Percentiles rank a stretch among this genome's conserved stretches.
Conservation (phyloP, 1,140 invertebrate genomes). For the Elymnias hypermnestra region DNA sequence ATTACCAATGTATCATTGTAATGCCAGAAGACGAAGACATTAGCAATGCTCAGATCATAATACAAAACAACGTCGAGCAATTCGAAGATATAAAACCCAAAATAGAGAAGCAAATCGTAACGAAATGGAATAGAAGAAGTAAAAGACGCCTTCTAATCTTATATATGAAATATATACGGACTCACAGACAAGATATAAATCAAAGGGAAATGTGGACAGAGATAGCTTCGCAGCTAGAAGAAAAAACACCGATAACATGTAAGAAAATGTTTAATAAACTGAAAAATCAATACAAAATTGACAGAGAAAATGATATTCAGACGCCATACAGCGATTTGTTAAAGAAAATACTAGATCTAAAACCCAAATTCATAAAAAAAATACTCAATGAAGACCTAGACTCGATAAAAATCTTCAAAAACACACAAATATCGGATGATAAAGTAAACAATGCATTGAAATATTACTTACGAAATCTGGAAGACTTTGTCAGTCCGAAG, state of each 20-base stretch:
- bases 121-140: conserved; percentile 47
- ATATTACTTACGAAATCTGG: conserved; percentile 54
- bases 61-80: conserved; percentile 18
- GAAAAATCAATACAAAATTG: conserved; percentile 36
- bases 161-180: conserved; percentile 50
- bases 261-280: conserved; percentile 51
- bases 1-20: conserved; percentile 64
- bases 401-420: conserved; percentile 37
- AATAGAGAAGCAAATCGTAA: conserved; percentile 16
- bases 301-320: conserved; percentile 20
- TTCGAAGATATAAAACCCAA: conserved; percentile 3
- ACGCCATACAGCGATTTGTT: conserved; percentile 38
- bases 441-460: conserved; percentile 46
- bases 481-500: conserved; percentile 54
- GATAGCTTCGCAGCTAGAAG: conserved; percentile 41
- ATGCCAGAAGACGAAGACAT: conserved; percentile 55
- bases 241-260: conserved; percentile 44
- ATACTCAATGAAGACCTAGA: conserved; percentile 25
- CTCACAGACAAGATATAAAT: conserved; percentile 39
- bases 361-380: conserved; percentile 41
- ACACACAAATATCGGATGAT: conserved; percentile 36
- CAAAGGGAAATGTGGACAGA: conserved; percentile 55
- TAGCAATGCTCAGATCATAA: conserved; percentile 37
- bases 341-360: conserved; percentile 41
- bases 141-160: conserved; percentile 45